Conservation (phyloP, 1,140 invertebrate species). For the Leptonema lineaticorne region DNA sequence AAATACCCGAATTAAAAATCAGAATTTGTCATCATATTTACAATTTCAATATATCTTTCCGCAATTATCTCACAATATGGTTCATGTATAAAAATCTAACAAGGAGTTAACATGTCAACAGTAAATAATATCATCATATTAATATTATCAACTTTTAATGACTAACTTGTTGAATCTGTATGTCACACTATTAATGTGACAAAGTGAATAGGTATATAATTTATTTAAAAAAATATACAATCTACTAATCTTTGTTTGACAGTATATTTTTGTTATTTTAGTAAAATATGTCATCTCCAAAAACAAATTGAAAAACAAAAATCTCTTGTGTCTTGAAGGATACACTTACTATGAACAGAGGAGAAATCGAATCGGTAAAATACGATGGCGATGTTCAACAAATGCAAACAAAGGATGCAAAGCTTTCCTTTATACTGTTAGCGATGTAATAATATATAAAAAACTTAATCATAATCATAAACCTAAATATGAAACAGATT, state of each 20-base stretch:
- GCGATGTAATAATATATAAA: not conserved
- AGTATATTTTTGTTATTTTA: not conserved
- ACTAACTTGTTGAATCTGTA: no score
- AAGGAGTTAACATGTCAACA: no score
- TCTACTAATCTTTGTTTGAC: no score
- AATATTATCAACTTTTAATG: no score
- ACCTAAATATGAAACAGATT: no score
- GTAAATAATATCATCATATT: no score
- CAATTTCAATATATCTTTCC: no score
- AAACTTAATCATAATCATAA: not conserved
- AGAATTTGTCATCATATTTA: no score
- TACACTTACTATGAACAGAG: not conserved
- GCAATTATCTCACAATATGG: no score
- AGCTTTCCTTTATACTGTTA: not conserved
- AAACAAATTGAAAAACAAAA: not conserved
- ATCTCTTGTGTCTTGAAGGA: not conserved
- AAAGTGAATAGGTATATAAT: not conserved
- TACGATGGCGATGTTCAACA: constrained; percentile 1
- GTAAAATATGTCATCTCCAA: not conserved
- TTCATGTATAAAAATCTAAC: no score
- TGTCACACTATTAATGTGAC: no score
- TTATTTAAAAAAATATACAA: not conserved
- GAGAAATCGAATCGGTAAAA: not conserved
- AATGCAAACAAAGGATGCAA: not conserved
- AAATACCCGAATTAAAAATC: no score